A percentile compares a stretch with the other conserved stretches of the same genome.
These are phyloP conservation scores for Orbicella faveolata DNA, from an alignment of 64 coral and sea anemone genomes.

Conservation along the genomic window DNA sequence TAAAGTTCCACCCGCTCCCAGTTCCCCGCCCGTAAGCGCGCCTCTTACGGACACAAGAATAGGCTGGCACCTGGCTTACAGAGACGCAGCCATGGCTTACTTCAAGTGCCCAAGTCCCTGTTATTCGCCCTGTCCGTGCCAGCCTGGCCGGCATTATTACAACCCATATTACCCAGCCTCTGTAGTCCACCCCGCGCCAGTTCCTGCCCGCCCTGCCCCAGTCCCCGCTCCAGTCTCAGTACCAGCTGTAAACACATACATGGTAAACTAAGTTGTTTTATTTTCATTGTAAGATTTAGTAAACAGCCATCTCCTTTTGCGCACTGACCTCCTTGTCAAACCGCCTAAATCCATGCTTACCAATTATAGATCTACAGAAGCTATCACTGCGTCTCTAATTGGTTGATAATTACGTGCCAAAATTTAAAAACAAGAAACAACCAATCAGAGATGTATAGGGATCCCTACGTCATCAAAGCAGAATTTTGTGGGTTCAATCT, in stretches of 20 bases:
- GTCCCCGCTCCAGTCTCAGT: neutral
- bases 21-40: conserved; percentile 30
- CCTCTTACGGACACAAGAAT: conserved; percentile 71
- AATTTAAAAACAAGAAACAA: too few species aligned
- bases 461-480: too few species aligned
- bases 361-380: too few species aligned
- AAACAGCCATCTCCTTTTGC: too few species aligned
- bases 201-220: neutral
- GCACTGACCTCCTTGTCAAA: too few species aligned
- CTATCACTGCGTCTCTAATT: neutral
- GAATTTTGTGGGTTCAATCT: too few species aligned
- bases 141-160: conserved; percentile 8
- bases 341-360: neutral
- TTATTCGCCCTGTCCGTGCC: neutral
- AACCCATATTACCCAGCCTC: neutral
- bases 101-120: neutral
- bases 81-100: conserved; percentile 23
- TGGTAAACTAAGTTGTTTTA: neutral
- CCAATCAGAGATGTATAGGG: too few species aligned
- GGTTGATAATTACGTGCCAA: too few species aligned
- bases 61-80: conserved; percentile 68
- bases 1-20: conserved; percentile 49
- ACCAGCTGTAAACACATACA: neutral
- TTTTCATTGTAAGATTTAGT: too few species aligned
- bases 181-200: neutral